These are phyloP conservation scores for Bombus affinis DNA, from an alignment of 1,140 invertebrate genomes.

Conservation along the genomic window DNA sequence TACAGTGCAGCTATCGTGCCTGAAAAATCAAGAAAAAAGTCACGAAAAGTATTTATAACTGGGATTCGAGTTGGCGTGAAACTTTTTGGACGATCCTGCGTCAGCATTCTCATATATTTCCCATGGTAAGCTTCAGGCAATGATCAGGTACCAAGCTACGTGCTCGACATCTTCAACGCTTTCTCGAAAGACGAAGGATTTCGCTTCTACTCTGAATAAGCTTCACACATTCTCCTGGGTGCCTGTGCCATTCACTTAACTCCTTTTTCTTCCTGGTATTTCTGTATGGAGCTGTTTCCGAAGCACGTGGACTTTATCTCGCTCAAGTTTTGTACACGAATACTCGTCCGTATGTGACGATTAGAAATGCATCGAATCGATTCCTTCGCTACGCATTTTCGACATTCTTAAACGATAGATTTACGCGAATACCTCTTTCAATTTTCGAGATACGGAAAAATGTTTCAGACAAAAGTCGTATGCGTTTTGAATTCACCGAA, in stretches of 20 bases:
- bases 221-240: slow-evolving; percentile 35
- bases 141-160: slow-evolving; percentile 53
- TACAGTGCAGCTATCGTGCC: not conserved
- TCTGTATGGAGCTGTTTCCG: slow-evolving; percentile 9
- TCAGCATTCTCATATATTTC: slow-evolving; percentile 31
- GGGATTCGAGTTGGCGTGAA: slow-evolving; percentile 8
- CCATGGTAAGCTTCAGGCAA: slow-evolving; percentile 25
- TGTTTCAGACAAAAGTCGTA: too few relatives aligned
- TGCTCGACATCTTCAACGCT: slow-evolving; percentile 49
- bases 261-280: not conserved
- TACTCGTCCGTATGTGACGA: not conserved
- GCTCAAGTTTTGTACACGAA: slow-evolving; percentile 8
- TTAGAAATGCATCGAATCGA: slow-evolving; percentile 20
- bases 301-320: slow-evolving; percentile 31
- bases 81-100: slow-evolving; percentile 11
- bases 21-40: not conserved
- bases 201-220: slow-evolving; percentile 50
- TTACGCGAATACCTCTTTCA: too few relatives aligned
- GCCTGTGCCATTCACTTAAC: slow-evolving; percentile 25
- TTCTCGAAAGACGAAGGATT: slow-evolving; percentile 35
- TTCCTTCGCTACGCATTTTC: not conserved
- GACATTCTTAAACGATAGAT: not conserved
- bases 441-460: too few relatives aligned
- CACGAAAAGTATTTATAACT: not conserved
- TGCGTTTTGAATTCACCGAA: too few relatives aligned